Conservation (phyloP, 2,888 invertebrate species). For the Drosophila mettleri region DNA sequence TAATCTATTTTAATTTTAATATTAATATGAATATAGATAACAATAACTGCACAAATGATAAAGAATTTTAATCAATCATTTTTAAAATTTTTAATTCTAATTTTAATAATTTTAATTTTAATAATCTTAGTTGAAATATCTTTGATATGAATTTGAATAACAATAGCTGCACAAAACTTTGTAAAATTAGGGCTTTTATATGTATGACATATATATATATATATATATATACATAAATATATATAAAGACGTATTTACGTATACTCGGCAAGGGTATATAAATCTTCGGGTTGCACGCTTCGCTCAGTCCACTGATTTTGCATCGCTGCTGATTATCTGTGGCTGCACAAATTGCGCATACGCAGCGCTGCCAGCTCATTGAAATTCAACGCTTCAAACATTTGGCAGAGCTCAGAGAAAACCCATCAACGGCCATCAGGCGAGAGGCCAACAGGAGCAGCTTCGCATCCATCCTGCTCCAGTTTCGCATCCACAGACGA, state of each 20-base stretch:
- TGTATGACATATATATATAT: background rate
- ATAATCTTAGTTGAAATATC: too few species aligned
- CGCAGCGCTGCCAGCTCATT: constrained; percentile 60
- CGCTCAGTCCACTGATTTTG: constrained; percentile 16
- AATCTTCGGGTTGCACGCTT: background rate
- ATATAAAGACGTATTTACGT: background rate
- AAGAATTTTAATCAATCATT: too few species aligned
- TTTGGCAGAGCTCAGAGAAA: constrained; percentile 12
- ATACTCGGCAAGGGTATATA: constrained; percentile 3
- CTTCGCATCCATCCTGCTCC: background rate
- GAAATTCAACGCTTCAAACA: constrained; percentile 51
- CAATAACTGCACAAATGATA: too few species aligned
- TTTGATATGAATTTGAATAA: too few species aligned
- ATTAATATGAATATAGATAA: too few species aligned
- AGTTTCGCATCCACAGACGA: background rate
- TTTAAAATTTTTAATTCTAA: too few species aligned
- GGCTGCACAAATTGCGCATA: constrained; percentile 58
- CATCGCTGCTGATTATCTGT: constrained; percentile 30
- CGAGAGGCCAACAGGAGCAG: constrained; percentile 1
- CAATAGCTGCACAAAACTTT: too few species aligned
- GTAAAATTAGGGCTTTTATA: too few species aligned
- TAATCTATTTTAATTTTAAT: too few species aligned
- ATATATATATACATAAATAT: background rate
- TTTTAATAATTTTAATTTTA: too few species aligned
- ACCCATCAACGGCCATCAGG: constrained; percentile 36